phyloP scores from a whole-genome alignment of 2,888 invertebrate species.

The Rhynchonema sp. region DNA sequence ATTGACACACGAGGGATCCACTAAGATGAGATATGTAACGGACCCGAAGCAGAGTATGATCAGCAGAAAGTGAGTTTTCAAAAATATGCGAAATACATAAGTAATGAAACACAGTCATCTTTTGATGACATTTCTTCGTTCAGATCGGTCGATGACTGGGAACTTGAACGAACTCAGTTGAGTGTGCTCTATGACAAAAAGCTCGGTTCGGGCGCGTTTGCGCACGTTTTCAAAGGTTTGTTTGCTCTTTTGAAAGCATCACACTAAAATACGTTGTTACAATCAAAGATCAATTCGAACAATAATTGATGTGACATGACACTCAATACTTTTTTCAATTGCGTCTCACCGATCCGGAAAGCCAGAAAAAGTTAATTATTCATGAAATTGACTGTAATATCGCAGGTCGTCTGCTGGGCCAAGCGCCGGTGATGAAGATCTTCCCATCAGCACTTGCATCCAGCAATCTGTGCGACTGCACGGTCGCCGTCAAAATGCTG shows the following conservation, averaged over 20 bases:
- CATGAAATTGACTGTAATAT: too few relatives aligned
- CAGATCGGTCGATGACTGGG: conserved; percentile 39
- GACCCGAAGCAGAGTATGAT: too few relatives aligned
- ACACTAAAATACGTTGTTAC: not conserved
- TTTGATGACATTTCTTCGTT: too few relatives aligned
- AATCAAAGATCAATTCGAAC: not conserved
- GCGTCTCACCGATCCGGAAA: too few relatives aligned
- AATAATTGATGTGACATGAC: too few relatives aligned
- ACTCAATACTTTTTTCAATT: too few relatives aligned
- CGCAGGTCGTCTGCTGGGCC: not conserved
- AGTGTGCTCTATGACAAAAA: not conserved
- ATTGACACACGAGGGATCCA: too few relatives aligned
- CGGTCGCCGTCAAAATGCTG: conserved; percentile 1
- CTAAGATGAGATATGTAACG: too few relatives aligned
- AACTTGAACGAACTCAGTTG: not conserved
- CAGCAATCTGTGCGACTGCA: not conserved
- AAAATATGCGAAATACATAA: too few relatives aligned
- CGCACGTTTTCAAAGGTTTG: not conserved
- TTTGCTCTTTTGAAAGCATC: not conserved
- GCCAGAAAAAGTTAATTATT: too few relatives aligned
- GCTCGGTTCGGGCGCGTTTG: not conserved
- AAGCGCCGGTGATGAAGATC: not conserved
- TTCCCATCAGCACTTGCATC: not conserved
- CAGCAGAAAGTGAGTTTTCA: too few relatives aligned
- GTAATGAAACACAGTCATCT: too few relatives aligned